These are phyloP conservation scores for Pteromalus puparum DNA, from an alignment of 1,140 invertebrate species.

Conservation along the genomic window DNA sequence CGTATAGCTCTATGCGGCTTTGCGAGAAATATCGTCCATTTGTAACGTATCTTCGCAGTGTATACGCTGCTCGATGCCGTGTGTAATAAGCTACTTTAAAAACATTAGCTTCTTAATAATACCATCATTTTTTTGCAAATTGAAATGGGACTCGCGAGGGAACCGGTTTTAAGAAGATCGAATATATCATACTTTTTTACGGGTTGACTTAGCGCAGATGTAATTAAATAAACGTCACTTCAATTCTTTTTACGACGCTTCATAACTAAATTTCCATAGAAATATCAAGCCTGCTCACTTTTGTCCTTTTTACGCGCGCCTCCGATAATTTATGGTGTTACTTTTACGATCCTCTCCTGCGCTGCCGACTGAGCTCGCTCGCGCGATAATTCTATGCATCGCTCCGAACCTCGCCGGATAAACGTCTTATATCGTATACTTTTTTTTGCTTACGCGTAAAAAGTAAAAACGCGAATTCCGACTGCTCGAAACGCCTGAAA, in stretches of 20 bases:
- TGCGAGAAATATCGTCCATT: neutral
- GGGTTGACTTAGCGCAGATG: conserved; percentile 47
- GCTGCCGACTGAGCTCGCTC: conserved; percentile 28
- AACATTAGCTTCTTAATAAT: conserved; percentile 37
- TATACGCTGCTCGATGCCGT: neutral
- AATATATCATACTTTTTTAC: conserved; percentile 49
- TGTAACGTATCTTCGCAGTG: neutral
- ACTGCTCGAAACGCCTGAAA: neutral
- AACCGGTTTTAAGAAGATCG: conserved; percentile 43
- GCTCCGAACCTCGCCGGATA: conserved; percentile 7
- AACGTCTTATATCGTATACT: conserved; percentile 27
- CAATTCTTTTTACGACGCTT: conserved; percentile 66
- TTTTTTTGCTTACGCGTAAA: conserved; percentile 18
- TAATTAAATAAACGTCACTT: conserved; percentile 59
- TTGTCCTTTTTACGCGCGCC: conserved; percentile 56
- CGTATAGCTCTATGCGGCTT: neutral
- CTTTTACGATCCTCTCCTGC: conserved; percentile 66
- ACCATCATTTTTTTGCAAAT: conserved; percentile 29
- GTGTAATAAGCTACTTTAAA: conserved; percentile 46
- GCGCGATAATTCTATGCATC: conserved; percentile 41
- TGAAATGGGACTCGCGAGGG: conserved; percentile 2
- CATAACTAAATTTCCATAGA: conserved; percentile 56
- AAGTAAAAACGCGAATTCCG: neutral
- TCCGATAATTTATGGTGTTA: conserved; percentile 67
- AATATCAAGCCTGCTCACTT: conserved; percentile 54